Evolutionary conservation across 2,797 vertebrate species (phyloP), one percentile per base, ranked within the genome.

Genomic region (Pipistrellus pygmaeus): DNA sequence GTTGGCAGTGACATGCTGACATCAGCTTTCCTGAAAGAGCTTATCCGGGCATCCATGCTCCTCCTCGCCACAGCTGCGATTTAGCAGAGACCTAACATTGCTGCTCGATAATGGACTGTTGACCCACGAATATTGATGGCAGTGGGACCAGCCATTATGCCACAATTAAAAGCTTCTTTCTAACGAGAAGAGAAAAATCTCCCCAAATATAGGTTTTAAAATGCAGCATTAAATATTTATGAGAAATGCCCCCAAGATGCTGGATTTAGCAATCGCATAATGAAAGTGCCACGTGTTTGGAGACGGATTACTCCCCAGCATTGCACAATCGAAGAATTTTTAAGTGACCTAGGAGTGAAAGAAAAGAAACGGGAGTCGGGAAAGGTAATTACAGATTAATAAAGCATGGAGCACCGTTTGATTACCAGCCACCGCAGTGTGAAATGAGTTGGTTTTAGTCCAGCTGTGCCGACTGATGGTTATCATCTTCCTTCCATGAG

Each of bases 391-490:
- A 90, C 66, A 91, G 94, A 96, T 96, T 96, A 95, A 96, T 96
- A 97, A 97, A 89, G 93, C 93, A 89, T 94, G 72, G 35, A 78
- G 87, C 64, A 60, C 84, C 55, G 12, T 84, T 96, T 97, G 96
- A 97, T 95, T 95, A 96, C 72, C 35, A 78, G 83, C 55, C 76
- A 95, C 80, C 93, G 83, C 89, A 91, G 95, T 96, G 91, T 96
- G 93, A 96, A 96, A 97, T 97, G 93, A 97, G 96, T 94, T 96
- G 94, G 95, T 96, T 96, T 96, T 95, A 96, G 88, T 94, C 94
- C 94, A 96, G 89, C 96, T 95, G 91, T 95, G 87, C 69, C 11
- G 15, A 94, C 89, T 85, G 93, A 96, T 95, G 64, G 85, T 87
- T 51, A 92, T 91, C 95, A 68, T 27, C 93, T 86, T 91, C 84